A percentile compares a stretch with the other conserved stretches of the same genome.
phyloP scores from a whole-genome alignment of 2,113 vertebrate genomes.

The Girardinichthys multiradiatus region DNA sequence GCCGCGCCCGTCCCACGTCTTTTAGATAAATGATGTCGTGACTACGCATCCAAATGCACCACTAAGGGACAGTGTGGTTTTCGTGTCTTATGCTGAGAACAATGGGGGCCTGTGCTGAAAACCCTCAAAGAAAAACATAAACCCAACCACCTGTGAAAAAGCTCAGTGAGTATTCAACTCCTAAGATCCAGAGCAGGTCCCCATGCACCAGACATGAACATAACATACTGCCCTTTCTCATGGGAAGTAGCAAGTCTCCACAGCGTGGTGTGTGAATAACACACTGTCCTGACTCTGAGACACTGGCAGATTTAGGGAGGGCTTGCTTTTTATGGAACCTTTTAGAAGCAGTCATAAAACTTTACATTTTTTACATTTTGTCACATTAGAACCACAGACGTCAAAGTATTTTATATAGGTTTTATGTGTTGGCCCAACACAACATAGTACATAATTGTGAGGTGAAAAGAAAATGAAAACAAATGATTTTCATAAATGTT shows the following conservation, averaged over 20 bases:
- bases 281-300: background rate
- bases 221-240: constrained; percentile 29
- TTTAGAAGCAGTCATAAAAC: too few species aligned
- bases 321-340: too few species aligned
- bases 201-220: constrained; percentile 41
- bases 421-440: too few species aligned
- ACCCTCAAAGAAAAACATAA: background rate
- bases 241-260: constrained; percentile 10
- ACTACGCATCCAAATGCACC: constrained; percentile 24
- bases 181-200: constrained; percentile 18
- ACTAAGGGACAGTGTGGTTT: constrained; percentile 43
- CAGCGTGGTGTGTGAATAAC: too few species aligned
- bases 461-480: too few species aligned
- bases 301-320: constrained; percentile 11
- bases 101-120: constrained; percentile 6
- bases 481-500: too few species aligned
- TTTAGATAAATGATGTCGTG: constrained; percentile 38
- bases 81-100: constrained; percentile 39
- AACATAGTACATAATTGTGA: too few species aligned
- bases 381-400: too few species aligned
- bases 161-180: constrained; percentile 41
- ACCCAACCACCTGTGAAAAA: constrained; percentile 49
- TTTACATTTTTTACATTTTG: too few species aligned
- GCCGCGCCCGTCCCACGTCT: constrained; percentile 25
- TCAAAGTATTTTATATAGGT: too few species aligned